phyloP scores from a whole-genome alignment of 2,888 invertebrate genomes.

The Lasioglossum marginatum region DNA sequence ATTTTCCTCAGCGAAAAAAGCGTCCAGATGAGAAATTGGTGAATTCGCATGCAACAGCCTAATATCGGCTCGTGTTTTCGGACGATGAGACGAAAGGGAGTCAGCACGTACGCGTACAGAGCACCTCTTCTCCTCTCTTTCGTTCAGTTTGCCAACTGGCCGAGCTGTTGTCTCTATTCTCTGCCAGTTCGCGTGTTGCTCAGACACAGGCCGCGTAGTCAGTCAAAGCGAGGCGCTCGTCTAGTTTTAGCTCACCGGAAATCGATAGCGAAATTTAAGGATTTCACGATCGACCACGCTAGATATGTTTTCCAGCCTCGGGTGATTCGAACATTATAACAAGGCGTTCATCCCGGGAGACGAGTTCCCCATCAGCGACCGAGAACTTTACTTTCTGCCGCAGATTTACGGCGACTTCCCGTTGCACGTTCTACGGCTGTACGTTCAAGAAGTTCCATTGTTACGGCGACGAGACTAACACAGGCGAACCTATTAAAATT shows the following conservation, averaged over 20 bases:
- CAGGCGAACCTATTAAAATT: neutral
- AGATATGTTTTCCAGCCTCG: neutral
- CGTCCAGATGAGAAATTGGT: neutral
- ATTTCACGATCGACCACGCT: neutral
- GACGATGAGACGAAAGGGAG: neutral
- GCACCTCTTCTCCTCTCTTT: constrained; percentile 22
- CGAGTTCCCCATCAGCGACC: neutral
- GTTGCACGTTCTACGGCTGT: neutral
- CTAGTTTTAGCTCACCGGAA: neutral
- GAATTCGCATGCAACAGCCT: constrained; percentile 2
- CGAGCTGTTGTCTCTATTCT: constrained; percentile 68
- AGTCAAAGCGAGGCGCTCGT: constrained; percentile 11
- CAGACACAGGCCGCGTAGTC: constrained; percentile 40
- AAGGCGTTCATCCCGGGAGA: neutral
- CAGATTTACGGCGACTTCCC: neutral
- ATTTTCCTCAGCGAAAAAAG: neutral
- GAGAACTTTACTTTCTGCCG: neutral
- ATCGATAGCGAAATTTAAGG: constrained; percentile 3
- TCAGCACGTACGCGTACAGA: neutral
- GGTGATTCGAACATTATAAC: neutral
- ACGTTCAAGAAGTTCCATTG: neutral
- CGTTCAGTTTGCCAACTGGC: constrained; percentile 70
- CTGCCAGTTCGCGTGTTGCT: constrained; percentile 53
- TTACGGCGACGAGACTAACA: neutral
- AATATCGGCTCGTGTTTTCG: neutral